These are phyloP conservation scores for Scaptomyza cyrtandrae DNA, from an alignment of 2,888 invertebrate genomes.

Conservation along the genomic window DNA sequence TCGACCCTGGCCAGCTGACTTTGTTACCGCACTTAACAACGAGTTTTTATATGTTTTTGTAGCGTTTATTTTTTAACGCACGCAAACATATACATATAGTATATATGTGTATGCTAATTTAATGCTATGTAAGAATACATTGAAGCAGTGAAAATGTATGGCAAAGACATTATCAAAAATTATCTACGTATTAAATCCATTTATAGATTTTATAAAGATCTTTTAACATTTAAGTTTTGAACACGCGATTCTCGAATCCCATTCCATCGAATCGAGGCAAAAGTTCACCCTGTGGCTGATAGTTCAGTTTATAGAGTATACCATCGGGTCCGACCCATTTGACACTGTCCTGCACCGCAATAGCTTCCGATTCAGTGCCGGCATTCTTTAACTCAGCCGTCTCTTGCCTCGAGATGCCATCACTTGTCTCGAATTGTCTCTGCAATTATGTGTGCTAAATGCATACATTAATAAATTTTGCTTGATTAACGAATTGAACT, in stretches of 20 bases:
- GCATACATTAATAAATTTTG: background rate
- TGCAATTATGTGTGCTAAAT: conserved; percentile 33
- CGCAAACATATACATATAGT: background rate
- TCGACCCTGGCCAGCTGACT: conserved; percentile 58
- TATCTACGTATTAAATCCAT: too few relatives aligned
- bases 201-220: background rate
- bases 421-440: conserved; percentile 83
- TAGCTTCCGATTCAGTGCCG: conserved; percentile 75
- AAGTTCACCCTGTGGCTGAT: conserved; percentile 78
- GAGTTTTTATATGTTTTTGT: conserved; percentile 9
- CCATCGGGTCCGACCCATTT: conserved; percentile 86
- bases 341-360: conserved; percentile 84
- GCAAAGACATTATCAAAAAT: background rate
- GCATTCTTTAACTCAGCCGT: conserved; percentile 79
- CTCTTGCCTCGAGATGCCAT: conserved; percentile 83
- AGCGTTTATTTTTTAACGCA: background rate
- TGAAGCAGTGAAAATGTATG: conserved; percentile 49
- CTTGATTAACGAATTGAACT: background rate
- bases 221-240: conserved; percentile 26
- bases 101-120: conserved; percentile 56
- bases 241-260: conserved; percentile 51
- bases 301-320: conserved; percentile 86
- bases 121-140: conserved; percentile 53
- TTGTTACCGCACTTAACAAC: conserved; percentile 26
- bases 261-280: conserved; percentile 54